Base-by-base conservation (phyloP, 1,140 invertebrate genomes). In the Hycleus phaleratus region DNA sequence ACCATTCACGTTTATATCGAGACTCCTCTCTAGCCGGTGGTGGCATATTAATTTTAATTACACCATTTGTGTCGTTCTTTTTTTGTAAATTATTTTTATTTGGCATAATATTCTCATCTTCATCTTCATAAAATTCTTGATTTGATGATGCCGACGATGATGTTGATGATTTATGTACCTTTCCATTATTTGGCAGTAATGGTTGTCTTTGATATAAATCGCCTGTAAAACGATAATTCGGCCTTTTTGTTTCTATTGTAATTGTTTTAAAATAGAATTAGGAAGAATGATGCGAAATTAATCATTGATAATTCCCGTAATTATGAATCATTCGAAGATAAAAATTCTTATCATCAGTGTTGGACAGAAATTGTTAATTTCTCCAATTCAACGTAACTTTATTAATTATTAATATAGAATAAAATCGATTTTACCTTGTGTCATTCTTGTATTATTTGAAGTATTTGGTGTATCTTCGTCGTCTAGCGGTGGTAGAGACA, bases 1-100 rank as follows among this genome's bases (percentile, higher is more conserved):
- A 84, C 67, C 84, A 82, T 72, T 87, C 85, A 70, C 85, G 83
- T 4, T 84, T 84, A 71, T 82, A 86, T 61, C 81, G 72, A 1
- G 81, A 81, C 67, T 84, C 82, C 61, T 84, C 82, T 57, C 81
- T 67, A 18, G 71, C 61, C 4, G 77, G 73, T 26, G 74, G 49
- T 18, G 77, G 77, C 54, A 78, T 71, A 53, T 75, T 71, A 46
- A 79, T 78, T 57, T 71, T 71, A 38, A 78, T 71, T 24, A 73
- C 62, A n/a, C 73, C 74, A 66, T 73, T 74, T 10, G 52, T 60
- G 9, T 61, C 61, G 5, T 56, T 47, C 48, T 62, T 68, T 32
- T 64, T 62, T 40, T 42, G 4, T 8, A 4, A 5, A 56, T 32
- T 32, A 32, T 7, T 32, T 5, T 32, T 32, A 32, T 32, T 32